phyloP scores from a whole-genome alignment of 1,140 invertebrate genomes.

The Mercenaria mercenaria region DNA sequence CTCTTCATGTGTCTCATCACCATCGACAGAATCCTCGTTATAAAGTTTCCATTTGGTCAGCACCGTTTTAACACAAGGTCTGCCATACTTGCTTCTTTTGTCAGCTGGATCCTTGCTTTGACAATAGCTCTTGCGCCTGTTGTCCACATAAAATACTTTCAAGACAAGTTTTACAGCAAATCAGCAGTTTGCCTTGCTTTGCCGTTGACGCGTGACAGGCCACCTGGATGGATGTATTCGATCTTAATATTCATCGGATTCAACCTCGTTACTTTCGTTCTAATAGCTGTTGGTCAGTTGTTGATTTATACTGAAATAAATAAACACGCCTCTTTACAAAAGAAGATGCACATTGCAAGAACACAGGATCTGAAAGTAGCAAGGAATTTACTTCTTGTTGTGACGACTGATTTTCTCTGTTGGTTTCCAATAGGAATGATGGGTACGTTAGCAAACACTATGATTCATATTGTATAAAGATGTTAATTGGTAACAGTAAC shows the following conservation, averaged over 20 bases:
- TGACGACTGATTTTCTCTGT: slow-evolving; percentile 68
- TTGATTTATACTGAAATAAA: not conserved
- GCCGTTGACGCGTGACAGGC: too few species aligned
- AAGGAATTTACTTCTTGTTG: slow-evolving; percentile 50
- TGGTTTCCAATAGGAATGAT: slow-evolving; percentile 74
- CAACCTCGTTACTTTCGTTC: slow-evolving; percentile 62
- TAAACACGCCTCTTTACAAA: not conserved
- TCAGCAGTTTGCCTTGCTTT: not conserved
- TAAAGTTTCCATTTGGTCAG: slow-evolving; percentile 72
- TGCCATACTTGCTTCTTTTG: not conserved
- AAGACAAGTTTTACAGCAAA: slow-evolving; percentile 14
- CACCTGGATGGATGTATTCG: not conserved
- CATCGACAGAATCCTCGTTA: slow-evolving; percentile 31
- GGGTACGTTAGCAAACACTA: slow-evolving; percentile 56
- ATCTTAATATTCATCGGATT: slow-evolving; percentile 33
- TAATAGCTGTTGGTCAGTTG: slow-evolving; percentile 26
- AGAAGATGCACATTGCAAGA: not conserved
- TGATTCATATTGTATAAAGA: too few species aligned
- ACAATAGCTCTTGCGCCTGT: slow-evolving; percentile 59
- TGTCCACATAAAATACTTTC: slow-evolving; percentile 50
- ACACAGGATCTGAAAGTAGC: slow-evolving; percentile 41
- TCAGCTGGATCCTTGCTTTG: slow-evolving; percentile 58
- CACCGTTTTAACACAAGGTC: not conserved
- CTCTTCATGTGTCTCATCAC: slow-evolving; percentile 73
- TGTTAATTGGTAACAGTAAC: too few species aligned